Evolutionary conservation across 2,797 vertebrate species (phyloP), one percentile per base, ranked within the genome.

Genomic region (Phaenicophaeus curvirostris): DNA sequence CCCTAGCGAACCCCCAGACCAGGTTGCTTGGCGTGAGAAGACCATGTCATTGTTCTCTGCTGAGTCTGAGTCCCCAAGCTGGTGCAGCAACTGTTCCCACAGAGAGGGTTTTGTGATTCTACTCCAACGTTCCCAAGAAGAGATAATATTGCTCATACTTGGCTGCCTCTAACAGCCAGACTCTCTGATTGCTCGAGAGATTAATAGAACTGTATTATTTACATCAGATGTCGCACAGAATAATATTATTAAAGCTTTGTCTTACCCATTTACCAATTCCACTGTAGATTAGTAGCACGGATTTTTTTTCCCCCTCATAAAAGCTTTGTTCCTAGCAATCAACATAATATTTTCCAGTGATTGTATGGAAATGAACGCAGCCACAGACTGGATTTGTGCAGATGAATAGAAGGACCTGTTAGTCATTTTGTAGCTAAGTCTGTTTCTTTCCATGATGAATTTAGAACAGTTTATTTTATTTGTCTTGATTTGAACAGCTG

Each of bases 171-270:
- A 96, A 93, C 79, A 96, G 90, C 79, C 86, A 77, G 90, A 88
- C 90, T 68, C 96, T 94, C 96, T 85, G 96, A 95, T 80, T 95
- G 96, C 96, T 96, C 85, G 94, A 85, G 94, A 97, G 97, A 97
- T 97, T 96, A 97, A 90, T 65, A 94, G 90, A 83, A 88, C 93
- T 72, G 80, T 93, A 88, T 92, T 97, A 97, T 97, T 98, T 96
- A 97, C 95, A 97, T 96, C 97, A 94, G 94, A 69, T 72, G 75
- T 90, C 30, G 35, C 92, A 44, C 82, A 80, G 96, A 93, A 96
- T 90, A 94, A 95, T 88, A 67, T 96, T 88, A 95, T 92, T 96
- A 96, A 93, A 96, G 91, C 90, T 81, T 76, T 89, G 89, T 82
- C 94, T 93, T 95, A 94, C 68, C 79, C 92, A 88, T 90, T 97